phyloP scores from a whole-genome alignment of 2,113 vertebrate genomes.

The Stegostoma tigrinum region DNA sequence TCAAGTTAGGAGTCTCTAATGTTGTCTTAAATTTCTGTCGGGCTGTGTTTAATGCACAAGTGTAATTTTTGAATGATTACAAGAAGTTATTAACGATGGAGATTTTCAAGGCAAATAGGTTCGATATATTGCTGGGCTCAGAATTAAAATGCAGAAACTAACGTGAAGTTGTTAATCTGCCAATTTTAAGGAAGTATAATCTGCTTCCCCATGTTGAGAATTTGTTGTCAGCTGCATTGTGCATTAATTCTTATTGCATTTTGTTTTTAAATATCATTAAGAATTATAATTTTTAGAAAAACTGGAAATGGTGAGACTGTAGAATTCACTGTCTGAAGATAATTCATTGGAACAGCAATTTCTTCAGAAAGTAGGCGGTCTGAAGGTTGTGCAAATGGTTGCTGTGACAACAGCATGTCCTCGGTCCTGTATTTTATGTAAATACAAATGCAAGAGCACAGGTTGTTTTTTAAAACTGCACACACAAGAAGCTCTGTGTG shows the following conservation, averaged over 20 bases:
- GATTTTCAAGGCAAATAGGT: background rate
- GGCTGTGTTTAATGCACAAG: background rate
- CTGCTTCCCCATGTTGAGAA: background rate
- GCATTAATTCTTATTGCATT: background rate
- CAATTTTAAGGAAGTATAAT: background rate
- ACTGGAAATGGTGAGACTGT: background rate
- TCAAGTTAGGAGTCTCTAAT: background rate
- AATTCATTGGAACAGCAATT: background rate
- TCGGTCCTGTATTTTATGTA: background rate
- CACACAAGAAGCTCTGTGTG: conserved; percentile 20
- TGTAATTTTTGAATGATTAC: background rate
- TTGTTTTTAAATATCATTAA: background rate
- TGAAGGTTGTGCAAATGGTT: background rate
- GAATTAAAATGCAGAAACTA: background rate
- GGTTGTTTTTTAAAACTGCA: background rate
- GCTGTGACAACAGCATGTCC: background rate
- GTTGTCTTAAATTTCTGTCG: too few species aligned
- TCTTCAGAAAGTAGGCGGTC: background rate
- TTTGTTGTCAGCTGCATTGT: background rate
- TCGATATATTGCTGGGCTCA: background rate
- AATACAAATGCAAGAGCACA: background rate
- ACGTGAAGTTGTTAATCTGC: background rate
- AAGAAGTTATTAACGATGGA: background rate
- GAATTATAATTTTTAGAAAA: background rate
- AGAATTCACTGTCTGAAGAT: background rate